Evolutionary conservation across 2,797 vertebrate species (phyloP), one percentile per base, ranked within the genome.

Genomic region (Macroramphosus scolopax): DNA sequence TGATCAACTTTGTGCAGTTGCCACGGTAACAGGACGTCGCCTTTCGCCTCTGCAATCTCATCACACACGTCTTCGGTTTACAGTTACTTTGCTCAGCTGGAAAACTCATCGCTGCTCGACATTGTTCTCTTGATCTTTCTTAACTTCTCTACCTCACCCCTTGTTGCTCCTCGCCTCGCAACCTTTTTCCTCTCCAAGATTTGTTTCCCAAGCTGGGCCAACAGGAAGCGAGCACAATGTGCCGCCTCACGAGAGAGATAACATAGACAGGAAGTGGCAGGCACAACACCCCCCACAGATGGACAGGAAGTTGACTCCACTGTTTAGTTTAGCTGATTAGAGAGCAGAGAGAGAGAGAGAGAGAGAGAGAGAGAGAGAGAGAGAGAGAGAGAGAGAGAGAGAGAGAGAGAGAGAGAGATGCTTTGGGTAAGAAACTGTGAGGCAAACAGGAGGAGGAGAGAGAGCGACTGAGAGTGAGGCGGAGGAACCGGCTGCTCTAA

Each of bases 201-300:
- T n/a, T 57, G 42, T 79, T 78, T 81, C 62, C 74, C 82, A 80
- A 68, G 63, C 65, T 17, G 34, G 16, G 50, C 68, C 50, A 71
- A 87, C 84, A 78, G 89, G 88, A 89, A 88, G 82, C 17, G 28
- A 56, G 18, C 75, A 87, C 88, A 90, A 89, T 90, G 83, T 85
- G 87, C 70, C 63, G 44, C 55, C 72, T 48, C 58, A 22, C 34
- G 47, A 50, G 63, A 62, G 59, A 83, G 88, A 91, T 88, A 90
- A 88, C 60, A 55, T 17, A 15, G 68, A 60, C 82, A 86, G 88
- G 87, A 90, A 91, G 77, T 62, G 75, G 63, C 64, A 68, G 65
- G 75, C 30, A 38, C 65, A 79, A 51, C n/a, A 25, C 20, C 32
- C 72, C 64, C 35, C 72, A 59, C 85, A 84, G 76, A 83, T 79